Evolutionary conservation across 2,888 invertebrate genomes (phyloP).

Genomic region (Brachynemurus nebulosus): DNA sequence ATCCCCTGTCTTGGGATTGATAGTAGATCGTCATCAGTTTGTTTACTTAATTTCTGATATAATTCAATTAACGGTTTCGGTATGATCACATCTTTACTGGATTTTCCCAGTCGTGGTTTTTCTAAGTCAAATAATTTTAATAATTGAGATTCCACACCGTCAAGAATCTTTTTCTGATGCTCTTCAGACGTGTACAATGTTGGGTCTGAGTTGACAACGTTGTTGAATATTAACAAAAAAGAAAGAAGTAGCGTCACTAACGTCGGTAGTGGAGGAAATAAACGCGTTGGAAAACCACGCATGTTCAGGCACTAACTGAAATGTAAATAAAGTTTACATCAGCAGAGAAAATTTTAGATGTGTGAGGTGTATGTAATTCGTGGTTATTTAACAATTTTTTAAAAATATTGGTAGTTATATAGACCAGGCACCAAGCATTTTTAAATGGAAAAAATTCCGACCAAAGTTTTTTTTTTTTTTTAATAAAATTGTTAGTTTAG

Average conservation of each 20-base stretch:
- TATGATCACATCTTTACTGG: slow-evolving; percentile 30
- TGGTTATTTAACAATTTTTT: too few relatives aligned
- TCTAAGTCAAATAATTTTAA: not conserved
- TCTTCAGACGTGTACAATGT: not conserved
- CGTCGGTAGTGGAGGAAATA: not conserved
- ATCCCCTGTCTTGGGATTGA: slow-evolving; percentile 52
- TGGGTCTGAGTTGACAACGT: not conserved
- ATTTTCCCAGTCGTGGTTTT: not conserved
- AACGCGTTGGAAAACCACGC: not conserved
- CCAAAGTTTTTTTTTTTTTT: too few relatives aligned
- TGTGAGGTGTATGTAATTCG: not conserved
- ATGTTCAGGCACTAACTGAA: not conserved
- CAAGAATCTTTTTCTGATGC: not conserved
- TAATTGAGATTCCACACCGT: not conserved
- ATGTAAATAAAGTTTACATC: not conserved
- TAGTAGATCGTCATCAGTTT: slow-evolving; percentile 46
- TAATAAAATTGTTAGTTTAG: too few relatives aligned
- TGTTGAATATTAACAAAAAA: not conserved
- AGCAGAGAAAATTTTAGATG: slow-evolving; percentile 2
- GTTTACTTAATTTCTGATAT: slow-evolving; percentile 53
- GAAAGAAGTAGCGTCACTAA: not conserved
- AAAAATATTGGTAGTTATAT: too few relatives aligned
- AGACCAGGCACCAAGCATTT: too few relatives aligned
- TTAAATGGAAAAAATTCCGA: too few relatives aligned
- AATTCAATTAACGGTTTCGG: slow-evolving; percentile 71